Base-by-base conservation (phyloP, 2,888 invertebrate genomes). In the Andrena marginata region DNA sequence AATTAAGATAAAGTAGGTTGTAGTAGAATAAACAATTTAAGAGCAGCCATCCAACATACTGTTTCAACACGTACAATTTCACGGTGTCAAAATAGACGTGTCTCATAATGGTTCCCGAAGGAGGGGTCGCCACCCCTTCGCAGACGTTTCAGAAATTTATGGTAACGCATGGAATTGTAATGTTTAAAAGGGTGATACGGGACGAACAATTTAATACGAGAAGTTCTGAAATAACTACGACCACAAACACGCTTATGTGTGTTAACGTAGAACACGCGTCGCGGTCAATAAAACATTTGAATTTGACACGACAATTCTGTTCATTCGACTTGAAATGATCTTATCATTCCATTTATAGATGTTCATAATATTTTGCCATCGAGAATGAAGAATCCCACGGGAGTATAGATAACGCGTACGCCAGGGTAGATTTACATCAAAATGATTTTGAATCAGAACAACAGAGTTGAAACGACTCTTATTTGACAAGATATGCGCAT, bases 161-260 rank as follows among this genome's bases (percentile, higher is more conserved):
- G 67, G 80, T 29, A 56, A 72, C 72, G 54, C 73, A 68, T 68
- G 72, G 63, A 72, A 68, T 68, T 42, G 80, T 49, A 72, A 80
- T 56, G 80, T 29, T 72, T 80, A 68, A 80, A 80, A 80, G 67
- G 62, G 80, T 68, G 80, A 80, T 80, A 35, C 2, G 80, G 80
- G 80, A 72, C 80, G 80, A 68, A 73, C 73, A 80, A 80, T 80
- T 80, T 68, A 68, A 80, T 67, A 73, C 73, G 63, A 10, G 49
- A 73, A 72, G 33, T 80, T 80, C 48, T 31, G 51, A 20, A 80
- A 71, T 48, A 60, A 71, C 79, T 54, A 8, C 35, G 23, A 56
- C 33, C 13, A 20, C 51, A n/a, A 13, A 42, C 29, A 76, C 63
- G 54, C 65, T 65, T 48, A 0, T 13, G 23, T 8, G 23, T 8